Evolutionary conservation across 1,140 invertebrate genomes (phyloP).

Genomic region (Cyphomyrmex costatus): DNA sequence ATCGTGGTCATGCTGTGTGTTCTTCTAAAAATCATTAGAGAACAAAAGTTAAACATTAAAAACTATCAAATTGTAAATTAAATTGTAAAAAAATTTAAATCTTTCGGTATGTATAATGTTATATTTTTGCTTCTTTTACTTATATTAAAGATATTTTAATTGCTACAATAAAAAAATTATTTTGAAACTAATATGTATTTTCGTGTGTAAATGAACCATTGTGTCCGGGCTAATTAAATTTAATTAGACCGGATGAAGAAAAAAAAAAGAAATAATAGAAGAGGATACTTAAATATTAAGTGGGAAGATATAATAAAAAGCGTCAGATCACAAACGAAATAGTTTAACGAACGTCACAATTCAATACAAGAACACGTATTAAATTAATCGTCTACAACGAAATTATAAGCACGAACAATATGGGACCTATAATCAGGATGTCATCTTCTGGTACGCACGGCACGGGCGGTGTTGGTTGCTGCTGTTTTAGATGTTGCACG

Average conservation of each 20-base stretch:
- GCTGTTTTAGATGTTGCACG: constrained; percentile 92
- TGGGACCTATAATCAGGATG: constrained; percentile 81
- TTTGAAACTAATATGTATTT: constrained; percentile 11
- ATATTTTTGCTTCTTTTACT: not conserved
- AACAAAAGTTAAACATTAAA: not conserved
- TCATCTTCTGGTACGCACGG: constrained; percentile 71
- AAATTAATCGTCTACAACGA: not conserved
- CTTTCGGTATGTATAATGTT: not conserved
- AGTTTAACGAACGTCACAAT: not conserved
- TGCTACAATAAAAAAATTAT: not conserved
- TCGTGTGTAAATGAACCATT: not conserved
- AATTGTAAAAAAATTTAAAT: not conserved
- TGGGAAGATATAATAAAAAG: constrained; percentile 28
- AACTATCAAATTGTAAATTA: not conserved
- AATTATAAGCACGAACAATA: constrained; percentile 62
- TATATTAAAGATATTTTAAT: constrained; percentile 24
- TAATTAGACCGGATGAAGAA: not conserved
- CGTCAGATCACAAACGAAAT: not conserved
- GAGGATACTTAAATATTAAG: not conserved
- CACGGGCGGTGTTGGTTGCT: constrained; percentile 89
- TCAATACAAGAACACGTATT: not conserved
- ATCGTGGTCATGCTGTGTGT: not conserved
- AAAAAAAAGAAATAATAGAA: not conserved
- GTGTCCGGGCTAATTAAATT: not conserved
- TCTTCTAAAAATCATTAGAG: not conserved